Percentiles rank a stretch among this genome's conserved stretches.
These are phyloP conservation scores for Stegastes partitus DNA, from an alignment of 2,113 vertebrate species.

Conservation along the genomic window DNA sequence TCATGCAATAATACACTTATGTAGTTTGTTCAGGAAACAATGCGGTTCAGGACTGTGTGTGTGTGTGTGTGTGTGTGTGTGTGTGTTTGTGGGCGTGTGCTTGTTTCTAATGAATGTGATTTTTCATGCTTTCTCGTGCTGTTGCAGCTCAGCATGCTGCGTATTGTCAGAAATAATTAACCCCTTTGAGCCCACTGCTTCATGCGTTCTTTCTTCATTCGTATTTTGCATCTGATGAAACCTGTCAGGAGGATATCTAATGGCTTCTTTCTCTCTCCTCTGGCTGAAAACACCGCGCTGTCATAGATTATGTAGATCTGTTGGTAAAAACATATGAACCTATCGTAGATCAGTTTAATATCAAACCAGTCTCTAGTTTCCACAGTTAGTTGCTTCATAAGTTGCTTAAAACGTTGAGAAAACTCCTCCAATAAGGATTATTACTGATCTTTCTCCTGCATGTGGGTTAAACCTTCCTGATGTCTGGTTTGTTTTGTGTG, in stretches of 20 bases:
- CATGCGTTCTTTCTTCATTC: not conserved
- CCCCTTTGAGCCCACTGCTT: not conserved
- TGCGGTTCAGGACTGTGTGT: slow-evolving; percentile 17
- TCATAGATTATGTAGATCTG: too few species aligned
- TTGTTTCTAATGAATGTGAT: slow-evolving; percentile 46
- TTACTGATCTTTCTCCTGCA: too few species aligned
- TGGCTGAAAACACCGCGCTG: too few species aligned
- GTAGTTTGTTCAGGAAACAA: slow-evolving; percentile 49
- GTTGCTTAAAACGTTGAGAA: too few species aligned
- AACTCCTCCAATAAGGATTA: too few species aligned
- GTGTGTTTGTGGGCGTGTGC: slow-evolving; percentile 30
- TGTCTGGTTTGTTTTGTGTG: too few species aligned
- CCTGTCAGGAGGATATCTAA: not conserved
- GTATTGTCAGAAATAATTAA: slow-evolving; percentile 38
- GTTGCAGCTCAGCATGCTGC: not conserved
- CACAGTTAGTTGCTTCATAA: too few species aligned
- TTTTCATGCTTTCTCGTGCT: slow-evolving; percentile 50
- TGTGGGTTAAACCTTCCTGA: too few species aligned
- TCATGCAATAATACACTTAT: slow-evolving; percentile 33
- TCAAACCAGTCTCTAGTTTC: too few species aligned
- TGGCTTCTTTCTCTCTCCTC: too few species aligned
- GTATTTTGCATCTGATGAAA: not conserved
- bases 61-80: slow-evolving; percentile 22
- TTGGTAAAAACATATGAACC: too few species aligned
- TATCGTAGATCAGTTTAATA: too few species aligned